These are phyloP conservation scores for Akabosia matsudoensis DNA, from an alignment of 1,140 invertebrate species.

Conservation along the genomic window DNA sequence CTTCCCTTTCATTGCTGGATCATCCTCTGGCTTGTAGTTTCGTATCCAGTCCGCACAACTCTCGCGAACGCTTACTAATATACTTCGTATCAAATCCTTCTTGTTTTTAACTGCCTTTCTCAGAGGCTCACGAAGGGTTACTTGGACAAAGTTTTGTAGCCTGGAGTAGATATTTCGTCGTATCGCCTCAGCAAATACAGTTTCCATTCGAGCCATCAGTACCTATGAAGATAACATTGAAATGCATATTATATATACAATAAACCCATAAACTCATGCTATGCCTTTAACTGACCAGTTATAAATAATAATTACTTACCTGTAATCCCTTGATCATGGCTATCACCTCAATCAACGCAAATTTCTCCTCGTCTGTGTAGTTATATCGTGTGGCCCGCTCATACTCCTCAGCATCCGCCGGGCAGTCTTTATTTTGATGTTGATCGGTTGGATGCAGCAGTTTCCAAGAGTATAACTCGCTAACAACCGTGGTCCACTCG, in stretches of 20 bases:
- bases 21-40: conserved; percentile 84
- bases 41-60: conserved; percentile 95
- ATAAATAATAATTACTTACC: no score
- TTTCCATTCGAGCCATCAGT: conserved; percentile 95
- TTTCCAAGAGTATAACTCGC: conserved; percentile 98
- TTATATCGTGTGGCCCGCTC: conserved; percentile 78
- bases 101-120: conserved; percentile 97
- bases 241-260: no score
- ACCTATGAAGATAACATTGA: no score
- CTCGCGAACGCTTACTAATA: conserved; percentile 90
- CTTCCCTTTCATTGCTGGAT: conserved; percentile 91
- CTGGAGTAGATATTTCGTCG: conserved; percentile 92
- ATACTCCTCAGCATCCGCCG: conserved; percentile 97
- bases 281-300: no score
- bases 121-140: conserved; percentile 83
- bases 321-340: conserved; percentile 99
- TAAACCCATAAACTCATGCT: no score
- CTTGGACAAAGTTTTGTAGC: conserved; percentile 95
- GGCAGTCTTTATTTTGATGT: conserved; percentile 92
- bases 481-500: conserved; percentile 95
- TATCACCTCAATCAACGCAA: conserved; percentile 96
- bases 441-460: conserved; percentile 96
- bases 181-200: conserved; percentile 94
- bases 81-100: conserved; percentile 90
- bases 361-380: conserved; percentile 96